Base-by-base conservation (phyloP, 2,797 vertebrate genomes). In the Sebastes taczanowskii region DNA sequence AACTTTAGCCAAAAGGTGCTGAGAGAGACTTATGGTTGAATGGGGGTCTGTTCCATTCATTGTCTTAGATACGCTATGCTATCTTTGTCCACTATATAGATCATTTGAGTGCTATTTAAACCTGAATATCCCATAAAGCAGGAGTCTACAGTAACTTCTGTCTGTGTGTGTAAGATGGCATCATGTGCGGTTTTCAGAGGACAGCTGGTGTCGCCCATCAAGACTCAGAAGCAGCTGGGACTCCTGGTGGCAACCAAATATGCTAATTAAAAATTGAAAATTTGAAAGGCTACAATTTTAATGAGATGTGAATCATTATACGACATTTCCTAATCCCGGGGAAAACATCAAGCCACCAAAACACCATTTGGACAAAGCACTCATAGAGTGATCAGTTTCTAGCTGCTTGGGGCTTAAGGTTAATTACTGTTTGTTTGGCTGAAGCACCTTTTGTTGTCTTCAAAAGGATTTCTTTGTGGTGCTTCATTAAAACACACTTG, bases 201-300 rank as follows among this genome's bases (percentile, higher is more conserved):
- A 88, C 86, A 89, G 88, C 90, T 91, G 89, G 88, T 67, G 72
- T 73, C n/a, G 11, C 63, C 74, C 73, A 88, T 90, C 71, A 85
- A 78, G 62, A 77, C 59, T 70, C 69, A 79, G 56, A 84, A 88
- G 71, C 90, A 92, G 90, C 91, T 91, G 85, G 72, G 67, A 77
- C 71, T 87, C 83, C 77, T 84, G 82, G 81, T 81, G 78, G 82
- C 67, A 32, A 88, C 79, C 68, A 85, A 88, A 90, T 61, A 84
- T 81, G 74, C 77, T 82, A 78, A 89, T 90, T 85, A 86, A 80
- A 86, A 81, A 77, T 70, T 32, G 42, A 83, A 74, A 30, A 80
- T 81, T 64, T 85, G 68, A 82, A 83, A 84, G 56, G 69, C 63
- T 78, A 74, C 74, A 63, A 55, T 82, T 85, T 80, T 78, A 88